Base-by-base conservation (phyloP, 1,140 invertebrate species). In the Dolichoris vasculosae region DNA sequence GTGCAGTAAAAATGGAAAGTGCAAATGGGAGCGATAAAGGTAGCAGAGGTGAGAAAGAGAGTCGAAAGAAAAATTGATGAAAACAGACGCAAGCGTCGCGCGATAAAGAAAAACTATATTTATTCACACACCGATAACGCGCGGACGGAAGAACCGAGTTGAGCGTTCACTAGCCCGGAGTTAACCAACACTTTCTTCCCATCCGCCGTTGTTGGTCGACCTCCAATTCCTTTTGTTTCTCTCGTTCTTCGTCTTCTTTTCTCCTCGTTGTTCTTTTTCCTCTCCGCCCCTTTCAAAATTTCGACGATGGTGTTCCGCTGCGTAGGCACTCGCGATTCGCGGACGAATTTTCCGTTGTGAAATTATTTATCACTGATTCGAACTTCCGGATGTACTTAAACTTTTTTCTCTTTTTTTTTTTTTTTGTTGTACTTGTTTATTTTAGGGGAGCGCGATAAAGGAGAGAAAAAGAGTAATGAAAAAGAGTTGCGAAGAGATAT, bases 321-420 rank as follows among this genome's bases (percentile, higher is more conserved):
- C 67, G 86, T 87, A 87, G 86, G 86, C 86, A 87, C 86, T 87
- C 83, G 85, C 82, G 59, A 83, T 35, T 79, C 79, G 83, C 83
- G 83, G 77, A 75, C 64, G 30, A 85, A 71, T 35, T 71, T 79
- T 79, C 32, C 75, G 75, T 77, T 77, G 75, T 77, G 40, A 38
- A 59, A 67, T 59, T 73, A 73, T 30, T 46, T 64, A 0, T 82
- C 80, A 82, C 80, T 82, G 80, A 73, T 64, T 81, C 40, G 79
- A 2, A 64, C 17, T 13, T 81, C 69, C 69, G 13, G 38, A 73
- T 48, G 38, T 81, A 38, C 51, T 81, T 30, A 2, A 38, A 4
- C 30, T 64, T 51, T 76, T 71, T 64, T 80, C 26, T 23, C 3
- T 64, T 64, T 73, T 3, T 26, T 40, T 64, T 63, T 48, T 73